A percentile compares a stretch with the other conserved stretches of the same genome.
Conservation (phyloP, 23 tunicate genomes). For the Trididemnum clinides region DNA sequence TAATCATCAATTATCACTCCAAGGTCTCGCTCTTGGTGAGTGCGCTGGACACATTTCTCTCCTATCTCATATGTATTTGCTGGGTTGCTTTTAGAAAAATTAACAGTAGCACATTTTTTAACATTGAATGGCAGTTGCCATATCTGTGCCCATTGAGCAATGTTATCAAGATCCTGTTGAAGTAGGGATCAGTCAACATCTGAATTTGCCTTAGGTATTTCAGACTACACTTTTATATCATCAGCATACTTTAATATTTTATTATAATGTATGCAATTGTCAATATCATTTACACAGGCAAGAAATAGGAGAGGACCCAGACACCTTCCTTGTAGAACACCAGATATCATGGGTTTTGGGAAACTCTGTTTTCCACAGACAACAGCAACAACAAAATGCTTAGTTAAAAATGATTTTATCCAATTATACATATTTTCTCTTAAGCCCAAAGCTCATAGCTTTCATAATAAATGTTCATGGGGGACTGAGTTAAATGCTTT, state of each 20-base stretch:
- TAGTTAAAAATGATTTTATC: neutral
- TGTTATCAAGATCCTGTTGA: neutral
- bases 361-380: neutral
- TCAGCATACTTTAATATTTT: neutral
- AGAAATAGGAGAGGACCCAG: neutral
- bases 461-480: neutral
- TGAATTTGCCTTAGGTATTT: neutral
- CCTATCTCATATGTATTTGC: neutral
- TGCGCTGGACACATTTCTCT: no score
- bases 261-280: neutral
- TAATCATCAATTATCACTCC: neutral
- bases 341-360: neutral
- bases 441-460: neutral
- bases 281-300: neutral
- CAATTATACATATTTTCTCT: neutral
- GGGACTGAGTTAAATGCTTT: constrained; percentile 3
- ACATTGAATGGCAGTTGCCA: neutral
- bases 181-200: neutral
- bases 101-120: neutral
- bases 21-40: neutral
- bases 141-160: neutral
- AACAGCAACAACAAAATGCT: neutral
- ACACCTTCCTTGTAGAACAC: no score
- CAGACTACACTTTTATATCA: neutral
- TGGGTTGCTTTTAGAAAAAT: neutral